Evolutionary conservation across 2,797 vertebrate genomes (phyloP).

Genomic region (Microctenopoma steveboyesi): DNA sequence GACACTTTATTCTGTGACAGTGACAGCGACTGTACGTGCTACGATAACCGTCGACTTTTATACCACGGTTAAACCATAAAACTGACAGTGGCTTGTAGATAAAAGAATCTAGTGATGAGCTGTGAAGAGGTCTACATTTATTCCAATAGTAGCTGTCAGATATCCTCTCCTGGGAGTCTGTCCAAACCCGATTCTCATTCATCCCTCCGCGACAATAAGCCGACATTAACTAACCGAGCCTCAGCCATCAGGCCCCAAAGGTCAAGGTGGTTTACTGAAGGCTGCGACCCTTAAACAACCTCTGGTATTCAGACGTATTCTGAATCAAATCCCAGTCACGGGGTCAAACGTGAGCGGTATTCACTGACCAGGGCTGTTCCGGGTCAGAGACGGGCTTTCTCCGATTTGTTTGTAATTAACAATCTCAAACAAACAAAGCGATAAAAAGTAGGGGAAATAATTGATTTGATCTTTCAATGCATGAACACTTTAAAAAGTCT

Average conservation of each 20-base stretch:
- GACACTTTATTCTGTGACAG: too few species aligned
- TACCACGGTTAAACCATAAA: too few species aligned
- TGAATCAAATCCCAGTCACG: constrained; percentile 26
- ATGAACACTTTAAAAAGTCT: constrained; percentile 6
- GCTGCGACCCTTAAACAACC: constrained; percentile 43
- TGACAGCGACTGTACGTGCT: too few species aligned
- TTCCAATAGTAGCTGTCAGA: background rate
- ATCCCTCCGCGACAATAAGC: background rate
- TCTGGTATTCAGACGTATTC: constrained; percentile 9
- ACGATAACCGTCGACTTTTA: too few species aligned
- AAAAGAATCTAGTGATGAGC: background rate
- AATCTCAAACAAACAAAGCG: constrained; percentile 63
- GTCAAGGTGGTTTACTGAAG: constrained; percentile 38
- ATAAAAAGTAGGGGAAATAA: constrained; percentile 60
- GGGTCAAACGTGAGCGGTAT: constrained; percentile 27
- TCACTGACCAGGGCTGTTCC: constrained; percentile 30
- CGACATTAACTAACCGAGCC: constrained; percentile 41
- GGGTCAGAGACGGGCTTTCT: constrained; percentile 45
- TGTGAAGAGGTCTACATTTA: background rate
- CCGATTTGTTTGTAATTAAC: constrained; percentile 62
- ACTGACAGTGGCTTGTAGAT: background rate
- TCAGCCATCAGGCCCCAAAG: constrained; percentile 11
- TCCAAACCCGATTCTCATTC: constrained; percentile 11
- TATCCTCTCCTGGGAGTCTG: constrained; percentile 1
- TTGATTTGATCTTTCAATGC: constrained; percentile 54